Evolutionary conservation across 2,888 invertebrate species (phyloP).

Genomic region (Noctuana brunneofusca): DNA sequence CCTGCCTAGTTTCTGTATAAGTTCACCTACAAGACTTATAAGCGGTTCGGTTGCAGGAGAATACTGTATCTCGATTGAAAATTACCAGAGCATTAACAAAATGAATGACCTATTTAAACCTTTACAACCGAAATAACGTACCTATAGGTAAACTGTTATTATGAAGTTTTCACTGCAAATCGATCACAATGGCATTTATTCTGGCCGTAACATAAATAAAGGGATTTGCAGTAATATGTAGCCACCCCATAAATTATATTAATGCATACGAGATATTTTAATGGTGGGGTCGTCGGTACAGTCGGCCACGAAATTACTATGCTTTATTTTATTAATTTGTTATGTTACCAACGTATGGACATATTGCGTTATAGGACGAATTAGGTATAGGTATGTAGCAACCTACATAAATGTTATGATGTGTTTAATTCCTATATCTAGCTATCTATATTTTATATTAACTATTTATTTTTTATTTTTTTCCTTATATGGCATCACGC

Average conservation of each 20-base stretch:
- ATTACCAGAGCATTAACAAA: slow-evolving; percentile 6
- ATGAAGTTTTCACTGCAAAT: slow-evolving; percentile 10
- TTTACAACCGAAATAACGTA: not conserved
- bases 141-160: not conserved
- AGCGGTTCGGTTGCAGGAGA: no score
- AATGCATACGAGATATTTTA: slow-evolving; percentile 30
- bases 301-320: slow-evolving; percentile 4
- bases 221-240: slow-evolving; percentile 26
- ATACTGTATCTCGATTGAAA: no score
- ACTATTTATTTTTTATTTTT: no score
- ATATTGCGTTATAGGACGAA: no score
- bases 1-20: no score
- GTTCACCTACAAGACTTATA: no score
- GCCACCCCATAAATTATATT: slow-evolving; percentile 29
- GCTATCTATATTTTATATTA: no score
- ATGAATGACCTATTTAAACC: slow-evolving; percentile 2
- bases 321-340: not conserved
- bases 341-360: not conserved
- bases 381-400: no score
- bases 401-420: no score
- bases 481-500: no score
- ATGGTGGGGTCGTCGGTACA: slow-evolving; percentile 24
- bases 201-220: slow-evolving; percentile 22
- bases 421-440: no score
- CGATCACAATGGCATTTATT: slow-evolving; percentile 17